phyloP scores from a whole-genome alignment of 2,888 invertebrate genomes.

The Pristionchus exspectatus region DNA sequence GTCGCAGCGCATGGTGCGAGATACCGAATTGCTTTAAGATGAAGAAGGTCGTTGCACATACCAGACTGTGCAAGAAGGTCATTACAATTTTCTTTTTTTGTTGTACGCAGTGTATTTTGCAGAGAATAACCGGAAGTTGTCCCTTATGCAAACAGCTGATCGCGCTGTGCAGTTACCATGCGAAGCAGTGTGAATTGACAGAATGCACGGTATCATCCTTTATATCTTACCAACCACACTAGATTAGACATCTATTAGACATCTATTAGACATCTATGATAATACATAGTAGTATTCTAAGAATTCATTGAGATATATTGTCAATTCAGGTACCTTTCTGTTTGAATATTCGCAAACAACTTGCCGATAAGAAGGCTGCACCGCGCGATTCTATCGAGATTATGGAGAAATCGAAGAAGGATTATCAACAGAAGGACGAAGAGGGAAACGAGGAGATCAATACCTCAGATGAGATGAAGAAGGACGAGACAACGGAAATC shows the following conservation, averaged over 20 bases:
- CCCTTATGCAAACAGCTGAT: background rate
- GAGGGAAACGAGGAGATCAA: too few species aligned
- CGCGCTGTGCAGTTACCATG: background rate
- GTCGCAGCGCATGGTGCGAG: background rate
- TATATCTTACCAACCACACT: too few species aligned
- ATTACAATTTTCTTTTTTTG: background rate
- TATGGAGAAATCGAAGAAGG: too few species aligned
- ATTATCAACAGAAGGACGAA: too few species aligned
- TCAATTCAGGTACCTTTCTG: constrained; percentile 93
- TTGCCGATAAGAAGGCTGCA: constrained; percentile 91
- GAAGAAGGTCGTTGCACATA: background rate
- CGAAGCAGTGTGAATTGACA: constrained; percentile 82
- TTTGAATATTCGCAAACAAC: constrained; percentile 96
- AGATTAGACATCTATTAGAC: too few species aligned
- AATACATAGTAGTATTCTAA: too few species aligned
- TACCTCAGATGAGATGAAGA: too few species aligned
- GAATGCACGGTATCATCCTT: constrained; percentile 79
- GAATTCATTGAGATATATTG: background rate
- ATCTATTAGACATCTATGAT: too few species aligned
- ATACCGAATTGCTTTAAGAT: background rate
- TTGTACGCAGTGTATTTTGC: background rate
- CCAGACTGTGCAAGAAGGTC: background rate
- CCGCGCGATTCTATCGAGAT: background rate
- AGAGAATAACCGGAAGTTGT: background rate
- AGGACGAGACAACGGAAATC: too few species aligned